phyloP scores from a whole-genome alignment of 2,888 invertebrate genomes.

The Thelaira solivaga region DNA sequence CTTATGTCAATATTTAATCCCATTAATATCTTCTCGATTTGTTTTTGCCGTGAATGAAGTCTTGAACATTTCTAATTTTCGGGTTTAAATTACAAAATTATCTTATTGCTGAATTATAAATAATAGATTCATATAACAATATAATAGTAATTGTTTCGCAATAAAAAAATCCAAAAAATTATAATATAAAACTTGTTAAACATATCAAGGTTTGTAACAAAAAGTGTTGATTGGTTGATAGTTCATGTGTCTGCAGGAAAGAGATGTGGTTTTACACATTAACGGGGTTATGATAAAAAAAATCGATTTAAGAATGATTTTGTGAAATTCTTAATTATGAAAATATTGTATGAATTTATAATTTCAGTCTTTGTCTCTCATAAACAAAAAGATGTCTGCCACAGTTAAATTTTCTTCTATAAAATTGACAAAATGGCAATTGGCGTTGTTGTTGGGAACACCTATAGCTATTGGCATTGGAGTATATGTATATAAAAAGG shows the following conservation, averaged over 20 bases:
- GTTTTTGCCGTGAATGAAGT: neutral
- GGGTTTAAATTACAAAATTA: conserved; percentile 36
- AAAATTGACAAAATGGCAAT: conserved; percentile 86
- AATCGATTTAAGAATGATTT: conserved; percentile 28
- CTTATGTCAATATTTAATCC: no score
- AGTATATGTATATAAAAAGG: conserved; percentile 79
- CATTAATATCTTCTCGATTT: no score
- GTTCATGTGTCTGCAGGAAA: neutral
- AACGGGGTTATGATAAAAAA: conserved; percentile 20
- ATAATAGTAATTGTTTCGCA: no score
- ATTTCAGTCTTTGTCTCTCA: neutral
- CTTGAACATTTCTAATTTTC: neutral
- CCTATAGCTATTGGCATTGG: conserved; percentile 90
- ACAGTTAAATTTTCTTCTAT: conserved; percentile 69
- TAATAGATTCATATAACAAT: no score
- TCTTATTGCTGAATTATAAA: conserved; percentile 37
- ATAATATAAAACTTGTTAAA: no score
- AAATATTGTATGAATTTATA: conserved; percentile 3
- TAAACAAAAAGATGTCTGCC: conserved; percentile 60
- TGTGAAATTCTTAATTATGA: neutral
- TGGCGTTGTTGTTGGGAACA: conserved; percentile 89
- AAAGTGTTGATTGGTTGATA: neutral
- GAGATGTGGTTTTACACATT: neutral
- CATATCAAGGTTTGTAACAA: no score
- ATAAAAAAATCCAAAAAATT: no score